Evolutionary conservation across 2,113 vertebrate species (phyloP), one percentile per base, ranked within the genome.

Genomic region (Egretta garzetta): DNA sequence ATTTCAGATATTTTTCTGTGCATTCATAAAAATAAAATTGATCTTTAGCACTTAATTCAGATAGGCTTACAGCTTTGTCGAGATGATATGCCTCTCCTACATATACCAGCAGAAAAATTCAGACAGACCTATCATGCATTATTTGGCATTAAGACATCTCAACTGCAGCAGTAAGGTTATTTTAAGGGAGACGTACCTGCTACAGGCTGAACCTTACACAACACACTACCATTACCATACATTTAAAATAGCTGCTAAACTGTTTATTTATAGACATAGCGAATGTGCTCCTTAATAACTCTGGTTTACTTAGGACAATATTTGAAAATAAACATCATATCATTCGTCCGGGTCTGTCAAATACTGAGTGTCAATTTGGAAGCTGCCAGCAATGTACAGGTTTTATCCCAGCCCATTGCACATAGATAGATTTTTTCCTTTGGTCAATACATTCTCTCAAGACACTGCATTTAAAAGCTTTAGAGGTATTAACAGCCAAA

Each of bases 251-350:
- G 60, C 35, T 41, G 41, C 64, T 80, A 41, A 87, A 41, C 18
- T 68, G 75, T 95, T 93, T 96, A 79, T 95, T 93, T 96, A 50
- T 32, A 94, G 83, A 56, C 12, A 18, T 10, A 50, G 47, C 41
- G 17, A 83, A 80, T 39, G 20, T 0, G 0, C 4, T 43, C 49
- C 52, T 59, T 94, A 76, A 53, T 73, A 70, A 75, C 20, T 74
- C 41, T 60, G 27, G 15, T 86, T 93, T 90, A 74, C 55, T 81
- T 74, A 70, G 60, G 59, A 49, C 24, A 14, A 47, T 32, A 74
- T 50, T 82, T 47, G 72, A 67, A 81, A 90, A 52, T 13, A 83
- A 80, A 24, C 27, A 52, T 41, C 8, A 2, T 14, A 30, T 35
- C 19, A 14, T 64, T 88, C 8, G 3, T 32, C 74, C 0, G 1